Conservation (phyloP, 2,797 vertebrate species). For the Darevskia nairensis region DNA sequence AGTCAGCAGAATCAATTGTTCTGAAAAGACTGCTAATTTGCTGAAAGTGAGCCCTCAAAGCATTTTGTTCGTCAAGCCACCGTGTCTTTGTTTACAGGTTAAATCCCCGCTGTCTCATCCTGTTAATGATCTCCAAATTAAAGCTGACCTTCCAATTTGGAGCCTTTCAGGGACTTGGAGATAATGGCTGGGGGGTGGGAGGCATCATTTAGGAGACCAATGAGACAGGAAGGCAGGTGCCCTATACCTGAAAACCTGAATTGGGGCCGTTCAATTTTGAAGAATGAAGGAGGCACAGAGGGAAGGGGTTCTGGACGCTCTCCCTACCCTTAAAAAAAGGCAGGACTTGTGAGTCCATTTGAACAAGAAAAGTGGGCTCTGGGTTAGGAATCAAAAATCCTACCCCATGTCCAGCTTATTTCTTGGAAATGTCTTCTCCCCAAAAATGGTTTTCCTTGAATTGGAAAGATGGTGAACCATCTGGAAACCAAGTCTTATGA, state of each 20-base stretch:
- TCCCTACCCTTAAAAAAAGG: too few species aligned
- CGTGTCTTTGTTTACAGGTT: slow-evolving; percentile 37
- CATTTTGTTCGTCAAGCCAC: slow-evolving; percentile 32
- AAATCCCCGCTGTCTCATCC: slow-evolving; percentile 44
- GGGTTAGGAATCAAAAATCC: too few species aligned
- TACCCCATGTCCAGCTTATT: too few species aligned
- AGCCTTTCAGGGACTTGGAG: slow-evolving; percentile 43
- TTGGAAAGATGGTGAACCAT: too few species aligned
- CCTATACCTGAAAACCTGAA: neutral
- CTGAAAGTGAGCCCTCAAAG: slow-evolving; percentile 25
- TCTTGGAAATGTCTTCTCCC: too few species aligned
- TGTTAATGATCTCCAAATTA: slow-evolving; percentile 47
- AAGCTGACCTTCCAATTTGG: slow-evolving; percentile 57
- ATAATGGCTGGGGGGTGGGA: slow-evolving; percentile 35
- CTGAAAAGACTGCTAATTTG: slow-evolving; percentile 12
- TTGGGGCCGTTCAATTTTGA: neutral
- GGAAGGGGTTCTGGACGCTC: neutral
- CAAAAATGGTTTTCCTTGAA: too few species aligned
- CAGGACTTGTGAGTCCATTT: too few species aligned
- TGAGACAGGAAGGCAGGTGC: too few species aligned
- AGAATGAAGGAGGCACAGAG: neutral
- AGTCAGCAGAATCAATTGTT: neutral
- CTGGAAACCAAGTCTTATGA: too few species aligned
- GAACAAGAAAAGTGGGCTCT: too few species aligned
- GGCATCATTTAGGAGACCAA: neutral